Conservation (phyloP, 2,888 invertebrate genomes). For the Synergus laeviventris region DNA sequence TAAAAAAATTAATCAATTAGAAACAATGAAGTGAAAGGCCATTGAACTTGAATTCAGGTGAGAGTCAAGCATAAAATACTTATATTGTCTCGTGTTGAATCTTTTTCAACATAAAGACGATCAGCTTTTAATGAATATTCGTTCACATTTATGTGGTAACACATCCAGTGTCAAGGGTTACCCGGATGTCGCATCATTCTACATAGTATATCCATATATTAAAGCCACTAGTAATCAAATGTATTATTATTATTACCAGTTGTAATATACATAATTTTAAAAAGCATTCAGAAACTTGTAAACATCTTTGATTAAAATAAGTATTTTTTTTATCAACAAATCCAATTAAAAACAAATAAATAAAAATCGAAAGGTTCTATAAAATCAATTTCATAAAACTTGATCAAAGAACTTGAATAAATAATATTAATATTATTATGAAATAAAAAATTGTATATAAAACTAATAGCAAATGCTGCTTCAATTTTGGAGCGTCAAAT, state of each 20-base stretch:
- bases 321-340: neutral
- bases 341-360: neutral
- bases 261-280: neutral
- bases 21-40: slow-evolving; percentile 28
- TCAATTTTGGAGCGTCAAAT: neutral
- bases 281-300: neutral
- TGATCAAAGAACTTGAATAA: neutral
- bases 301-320: neutral
- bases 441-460: neutral
- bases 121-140: slow-evolving; percentile 49
- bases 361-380: neutral
- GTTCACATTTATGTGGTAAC: slow-evolving; percentile 46
- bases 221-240: slow-evolving; percentile 34
- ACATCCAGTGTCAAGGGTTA: slow-evolving; percentile 67
- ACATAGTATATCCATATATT: slow-evolving; percentile 57
- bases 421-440: neutral
- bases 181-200: slow-evolving; percentile 69
- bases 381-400: neutral
- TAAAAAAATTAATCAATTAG: neutral
- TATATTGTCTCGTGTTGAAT: slow-evolving; percentile 38
- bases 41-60: slow-evolving; percentile 47
- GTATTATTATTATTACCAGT: slow-evolving; percentile 22
- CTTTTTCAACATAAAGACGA: slow-evolving; percentile 43
- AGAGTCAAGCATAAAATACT: slow-evolving; percentile 5
- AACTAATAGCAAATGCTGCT: neutral